phyloP scores from a whole-genome alignment of 2,888 invertebrate genomes.

The Laspeyria flexula region DNA sequence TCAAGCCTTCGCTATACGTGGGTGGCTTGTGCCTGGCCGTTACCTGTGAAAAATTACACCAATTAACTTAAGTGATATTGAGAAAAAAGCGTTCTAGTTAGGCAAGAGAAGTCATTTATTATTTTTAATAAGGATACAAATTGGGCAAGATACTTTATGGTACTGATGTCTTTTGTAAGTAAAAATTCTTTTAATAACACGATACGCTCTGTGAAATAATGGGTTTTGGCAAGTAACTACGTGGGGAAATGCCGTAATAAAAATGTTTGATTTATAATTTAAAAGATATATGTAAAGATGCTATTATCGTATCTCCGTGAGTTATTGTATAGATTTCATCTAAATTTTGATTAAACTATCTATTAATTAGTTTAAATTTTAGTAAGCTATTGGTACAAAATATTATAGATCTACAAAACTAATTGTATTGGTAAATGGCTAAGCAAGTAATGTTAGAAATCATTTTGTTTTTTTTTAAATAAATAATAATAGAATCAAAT shows the following conservation, averaged over 20 bases:
- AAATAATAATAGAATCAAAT: too few species aligned
- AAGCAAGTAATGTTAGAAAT: too few species aligned
- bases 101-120: conserved; percentile 40
- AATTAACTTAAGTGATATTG: conserved; percentile 49
- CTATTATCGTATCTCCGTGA: too few species aligned
- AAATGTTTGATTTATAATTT: background rate
- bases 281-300: too few species aligned
- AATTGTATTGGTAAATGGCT: too few species aligned
- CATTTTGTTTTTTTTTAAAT: too few species aligned
- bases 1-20: conserved; percentile 65
- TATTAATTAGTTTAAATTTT: too few species aligned
- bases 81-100: conserved; percentile 41
- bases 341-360: background rate
- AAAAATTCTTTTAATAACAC: conserved; percentile 36
- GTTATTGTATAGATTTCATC: background rate
- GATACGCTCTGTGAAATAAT: conserved; percentile 8
- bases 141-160: conserved; percentile 40
- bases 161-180: conserved; percentile 29
- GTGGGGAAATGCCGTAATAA: conserved; percentile 4
- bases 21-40: conserved; percentile 71
- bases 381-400: too few species aligned
- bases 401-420: too few species aligned
- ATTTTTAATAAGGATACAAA: conserved; percentile 48
- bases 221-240: conserved; percentile 11
- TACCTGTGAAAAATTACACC: conserved; percentile 69